Base-by-base conservation (phyloP, 2,113 vertebrate genomes). In the Coptodon bakossiorum region DNA sequence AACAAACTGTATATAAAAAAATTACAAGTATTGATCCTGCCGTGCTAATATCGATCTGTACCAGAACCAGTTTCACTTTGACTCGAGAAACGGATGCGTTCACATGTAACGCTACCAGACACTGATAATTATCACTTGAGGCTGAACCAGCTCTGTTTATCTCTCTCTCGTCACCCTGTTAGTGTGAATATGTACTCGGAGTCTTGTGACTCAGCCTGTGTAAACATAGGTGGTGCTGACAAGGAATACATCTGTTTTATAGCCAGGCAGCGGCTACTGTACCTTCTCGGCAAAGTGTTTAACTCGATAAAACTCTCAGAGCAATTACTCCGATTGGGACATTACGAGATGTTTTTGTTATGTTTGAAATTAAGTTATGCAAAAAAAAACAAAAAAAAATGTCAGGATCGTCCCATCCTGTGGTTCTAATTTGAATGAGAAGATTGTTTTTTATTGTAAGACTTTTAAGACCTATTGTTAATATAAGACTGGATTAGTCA, bases 151-250 rank as follows among this genome's bases (percentile, higher is more conserved):
- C 85, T 81, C 14, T 52, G 5, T 78, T 52, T 50, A 0, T 50
- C 71, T 31, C 13, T 53, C 48, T 19, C n/a, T n/a, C 50, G 10
- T 38, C 45, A 6, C 4, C 38, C 6, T 34, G 2, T 29, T 31
- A 31, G 29, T 4, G n/a, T 89, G 14, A 48, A 11, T 82, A 56
- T 81, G 71, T 83, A 29, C 80, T 34, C 53, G 19, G 45, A 87
- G 86, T 93, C 94, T 93, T 87, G 90, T 96, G 95, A 96, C 94
- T 96, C 92, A 92, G 22, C 36, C 68, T 95, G 87, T 93, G 93
- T 89, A 95, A 97, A 97, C 93, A 97, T 85, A 96, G 95, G 94
- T 80, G 95, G 91, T 91, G 82, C 94, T 89, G 19, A 48, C 73
- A 24, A 38, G n/a, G 79, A 88, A 73, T 53, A 59, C 57, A 59